Conservation (phyloP, 2,113 vertebrate genomes). For the Centrocercus urophasianus region DNA sequence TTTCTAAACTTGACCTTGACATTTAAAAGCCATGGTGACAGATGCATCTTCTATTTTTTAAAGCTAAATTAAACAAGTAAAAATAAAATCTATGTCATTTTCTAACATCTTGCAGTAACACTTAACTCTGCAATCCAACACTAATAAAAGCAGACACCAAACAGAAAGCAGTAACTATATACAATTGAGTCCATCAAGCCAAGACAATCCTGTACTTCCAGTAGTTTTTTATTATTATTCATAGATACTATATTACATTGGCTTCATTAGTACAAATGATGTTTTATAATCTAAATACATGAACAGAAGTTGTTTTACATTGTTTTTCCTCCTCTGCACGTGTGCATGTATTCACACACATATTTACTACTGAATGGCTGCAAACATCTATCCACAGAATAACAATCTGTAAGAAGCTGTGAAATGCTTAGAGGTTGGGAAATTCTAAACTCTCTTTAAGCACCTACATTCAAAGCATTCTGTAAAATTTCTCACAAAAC, state of each 20-base stretch:
- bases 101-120: neutral
- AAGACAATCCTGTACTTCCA: neutral
- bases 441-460: neutral
- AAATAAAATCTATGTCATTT: neutral
- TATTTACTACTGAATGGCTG: neutral
- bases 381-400: neutral
- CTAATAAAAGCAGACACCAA: neutral
- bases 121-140: neutral
- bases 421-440: neutral
- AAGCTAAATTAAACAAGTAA: neutral
- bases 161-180: neutral
- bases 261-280: neutral
- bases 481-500: neutral
- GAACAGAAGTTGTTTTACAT: neutral
- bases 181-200: neutral
- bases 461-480: neutral
- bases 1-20: neutral
- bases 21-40: neutral
- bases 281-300: neutral
- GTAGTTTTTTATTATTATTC: neutral
- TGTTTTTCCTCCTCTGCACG: neutral
- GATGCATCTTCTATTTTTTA: neutral
- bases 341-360: rapidly evolving
- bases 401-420: neutral
- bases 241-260: neutral